Conservation (phyloP, 2,888 invertebrate genomes). For the Cheilosia grossa region DNA sequence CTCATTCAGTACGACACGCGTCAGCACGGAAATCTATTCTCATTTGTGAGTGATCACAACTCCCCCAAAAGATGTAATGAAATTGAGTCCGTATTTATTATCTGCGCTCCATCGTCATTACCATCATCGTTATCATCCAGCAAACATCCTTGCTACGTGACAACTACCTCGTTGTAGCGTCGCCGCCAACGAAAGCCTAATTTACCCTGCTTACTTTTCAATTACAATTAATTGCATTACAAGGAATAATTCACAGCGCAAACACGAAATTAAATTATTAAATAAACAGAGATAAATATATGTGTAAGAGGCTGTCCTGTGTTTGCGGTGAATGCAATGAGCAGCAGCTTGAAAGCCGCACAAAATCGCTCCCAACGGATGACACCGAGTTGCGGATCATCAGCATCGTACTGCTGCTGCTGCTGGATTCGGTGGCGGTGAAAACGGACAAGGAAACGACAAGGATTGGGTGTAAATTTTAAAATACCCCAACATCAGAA, state of each 20-base stretch:
- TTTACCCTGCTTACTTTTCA: slow-evolving; percentile 37
- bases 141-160: slow-evolving; percentile 49
- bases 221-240: slow-evolving; percentile 61
- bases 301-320: slow-evolving; percentile 9
- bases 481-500: slow-evolving; percentile 28
- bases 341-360: slow-evolving; percentile 17
- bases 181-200: not conserved
- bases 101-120: slow-evolving; percentile 36
- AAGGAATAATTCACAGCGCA: slow-evolving; percentile 58
- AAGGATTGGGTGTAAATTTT: slow-evolving; percentile 29
- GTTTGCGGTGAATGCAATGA: slow-evolving; percentile 13
- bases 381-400: slow-evolving; percentile 1
- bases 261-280: slow-evolving; percentile 54
- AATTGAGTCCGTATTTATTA: slow-evolving; percentile 25
- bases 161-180: slow-evolving; percentile 33
- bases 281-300: slow-evolving; percentile 28
- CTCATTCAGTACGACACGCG: too few species aligned
- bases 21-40: slow-evolving; percentile 17
- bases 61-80: slow-evolving; percentile 21
- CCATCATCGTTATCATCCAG: slow-evolving; percentile 23
- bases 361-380: slow-evolving; percentile 34
- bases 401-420: not conserved
- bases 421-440: not conserved
- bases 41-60: slow-evolving; percentile 25
- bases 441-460: slow-evolving; percentile 16